Conservation (phyloP, 53 echinoderm and acorn worm species). For the Luidia sarsii region DNA sequence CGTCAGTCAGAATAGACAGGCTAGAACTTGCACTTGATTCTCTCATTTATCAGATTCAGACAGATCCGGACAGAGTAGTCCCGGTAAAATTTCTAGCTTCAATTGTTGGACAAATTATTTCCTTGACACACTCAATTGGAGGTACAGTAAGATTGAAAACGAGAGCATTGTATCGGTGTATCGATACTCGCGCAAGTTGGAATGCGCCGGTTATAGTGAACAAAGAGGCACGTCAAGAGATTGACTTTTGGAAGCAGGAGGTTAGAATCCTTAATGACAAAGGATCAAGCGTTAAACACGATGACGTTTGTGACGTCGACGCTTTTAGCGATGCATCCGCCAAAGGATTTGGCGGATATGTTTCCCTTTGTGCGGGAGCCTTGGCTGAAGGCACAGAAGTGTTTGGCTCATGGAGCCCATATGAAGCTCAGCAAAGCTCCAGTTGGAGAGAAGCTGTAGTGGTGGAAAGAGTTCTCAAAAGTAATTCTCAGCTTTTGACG, state of each 20-base stretch:
- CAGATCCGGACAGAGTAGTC: neutral
- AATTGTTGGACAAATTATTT: slow-evolving; percentile 2
- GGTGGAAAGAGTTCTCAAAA: neutral
- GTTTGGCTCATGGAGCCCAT: neutral
- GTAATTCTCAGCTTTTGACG: neutral
- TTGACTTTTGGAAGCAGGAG: slow-evolving; percentile 7
- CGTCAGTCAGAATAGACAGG: neutral
- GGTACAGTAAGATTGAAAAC: neutral
- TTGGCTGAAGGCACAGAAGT: slow-evolving; percentile 27
- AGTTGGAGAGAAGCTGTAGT: neutral
- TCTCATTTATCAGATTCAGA: neutral
- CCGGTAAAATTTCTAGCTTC: neutral
- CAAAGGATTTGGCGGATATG: slow-evolving; percentile 12
- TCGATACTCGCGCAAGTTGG: slow-evolving; percentile 3
- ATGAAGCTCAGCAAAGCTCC: neutral
- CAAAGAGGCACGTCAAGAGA: neutral
- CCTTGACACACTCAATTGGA: neutral
- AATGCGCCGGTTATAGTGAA: slow-evolving; percentile 9
- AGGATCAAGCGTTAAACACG: neutral
- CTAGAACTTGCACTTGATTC: neutral
- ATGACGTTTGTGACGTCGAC: neutral
- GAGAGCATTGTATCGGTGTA: neutral
- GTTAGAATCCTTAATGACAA: neutral
- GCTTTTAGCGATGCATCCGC: slow-evolving; percentile 19
- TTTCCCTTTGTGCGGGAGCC: slow-evolving; percentile 34